Percentiles rank a stretch among this genome's conserved stretches.
Conservation (phyloP, 2,797 vertebrate species). For the Sebastes taczanowskii region DNA sequence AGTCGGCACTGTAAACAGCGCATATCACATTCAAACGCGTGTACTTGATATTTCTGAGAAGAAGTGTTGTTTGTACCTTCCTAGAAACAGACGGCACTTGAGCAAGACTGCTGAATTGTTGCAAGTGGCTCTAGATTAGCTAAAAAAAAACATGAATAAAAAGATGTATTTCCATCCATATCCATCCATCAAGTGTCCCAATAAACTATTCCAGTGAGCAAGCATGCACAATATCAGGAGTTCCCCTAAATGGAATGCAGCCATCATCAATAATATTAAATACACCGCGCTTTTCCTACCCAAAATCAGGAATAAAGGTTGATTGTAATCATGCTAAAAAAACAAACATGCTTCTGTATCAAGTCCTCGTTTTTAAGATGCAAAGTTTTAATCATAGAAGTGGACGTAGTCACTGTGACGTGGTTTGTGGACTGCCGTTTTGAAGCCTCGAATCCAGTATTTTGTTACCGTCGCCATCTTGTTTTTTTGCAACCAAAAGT, state of each 20-base stretch:
- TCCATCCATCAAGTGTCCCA: neutral
- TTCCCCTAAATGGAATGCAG: neutral
- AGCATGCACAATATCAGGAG: neutral
- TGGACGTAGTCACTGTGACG: too few species aligned
- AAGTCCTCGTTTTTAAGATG: neutral
- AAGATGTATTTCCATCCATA: neutral
- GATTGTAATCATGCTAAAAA: neutral
- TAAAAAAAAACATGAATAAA: neutral
- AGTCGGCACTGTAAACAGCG: neutral
- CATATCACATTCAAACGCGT: neutral
- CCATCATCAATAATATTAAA: neutral
- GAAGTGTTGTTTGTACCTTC: neutral
- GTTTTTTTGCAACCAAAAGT: too few species aligned
- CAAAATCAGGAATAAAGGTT: neutral
- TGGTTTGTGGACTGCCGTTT: too few species aligned
- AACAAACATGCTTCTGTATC: neutral
- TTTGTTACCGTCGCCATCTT: too few species aligned
- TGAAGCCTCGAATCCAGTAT: too few species aligned
- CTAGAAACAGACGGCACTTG: neutral
- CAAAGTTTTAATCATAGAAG: accelerated
- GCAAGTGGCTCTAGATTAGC: neutral
- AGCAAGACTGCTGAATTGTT: neutral
- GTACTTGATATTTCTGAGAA: conserved; percentile 17
- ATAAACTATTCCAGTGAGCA: neutral
- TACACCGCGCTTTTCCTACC: neutral